These are phyloP conservation scores for Sminthurinus aureus DNA, from an alignment of 2,888 invertebrate genomes.

Conservation along the genomic window DNA sequence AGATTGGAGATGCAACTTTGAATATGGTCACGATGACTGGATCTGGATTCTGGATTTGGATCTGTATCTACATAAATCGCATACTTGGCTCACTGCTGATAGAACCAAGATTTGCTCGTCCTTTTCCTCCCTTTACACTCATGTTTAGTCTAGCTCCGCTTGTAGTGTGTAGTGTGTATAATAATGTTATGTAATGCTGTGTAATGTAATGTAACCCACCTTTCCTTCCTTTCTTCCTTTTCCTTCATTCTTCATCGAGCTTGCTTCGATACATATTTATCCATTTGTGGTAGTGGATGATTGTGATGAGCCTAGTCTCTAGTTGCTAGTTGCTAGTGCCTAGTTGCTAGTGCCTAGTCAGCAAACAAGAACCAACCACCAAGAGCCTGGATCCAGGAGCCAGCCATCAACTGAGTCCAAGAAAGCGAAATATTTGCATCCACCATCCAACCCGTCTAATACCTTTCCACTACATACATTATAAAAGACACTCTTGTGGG, in stretches of 20 bases:
- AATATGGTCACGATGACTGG: constrained; percentile 10
- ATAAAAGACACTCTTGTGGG: background rate
- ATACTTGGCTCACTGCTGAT: background rate
- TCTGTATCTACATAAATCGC: background rate
- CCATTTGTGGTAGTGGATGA: constrained; percentile 3
- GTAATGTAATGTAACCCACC: constrained; percentile 2
- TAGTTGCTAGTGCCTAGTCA: too few relatives aligned
- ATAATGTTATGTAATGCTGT: background rate
- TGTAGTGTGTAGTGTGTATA: background rate
- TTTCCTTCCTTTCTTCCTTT: background rate
- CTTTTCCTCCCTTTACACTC: background rate
- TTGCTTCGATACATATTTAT: background rate
- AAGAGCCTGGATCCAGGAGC: too few relatives aligned
- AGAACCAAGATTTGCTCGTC: background rate
- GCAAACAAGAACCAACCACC: background rate
- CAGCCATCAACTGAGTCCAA: too few relatives aligned
- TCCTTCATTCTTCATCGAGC: background rate
- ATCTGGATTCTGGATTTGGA: background rate
- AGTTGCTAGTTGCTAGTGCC: too few relatives aligned
- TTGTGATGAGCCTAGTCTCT: constrained; percentile 5
- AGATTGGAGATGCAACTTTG: background rate
- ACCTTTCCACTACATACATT: constrained; percentile 20
- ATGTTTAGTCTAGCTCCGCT: background rate
- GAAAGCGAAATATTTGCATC: constrained; percentile 7
- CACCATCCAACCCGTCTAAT: background rate